Evolutionary conservation across 2,797 vertebrate genomes (phyloP).

Genomic region (Potorous gilbertii): DNA sequence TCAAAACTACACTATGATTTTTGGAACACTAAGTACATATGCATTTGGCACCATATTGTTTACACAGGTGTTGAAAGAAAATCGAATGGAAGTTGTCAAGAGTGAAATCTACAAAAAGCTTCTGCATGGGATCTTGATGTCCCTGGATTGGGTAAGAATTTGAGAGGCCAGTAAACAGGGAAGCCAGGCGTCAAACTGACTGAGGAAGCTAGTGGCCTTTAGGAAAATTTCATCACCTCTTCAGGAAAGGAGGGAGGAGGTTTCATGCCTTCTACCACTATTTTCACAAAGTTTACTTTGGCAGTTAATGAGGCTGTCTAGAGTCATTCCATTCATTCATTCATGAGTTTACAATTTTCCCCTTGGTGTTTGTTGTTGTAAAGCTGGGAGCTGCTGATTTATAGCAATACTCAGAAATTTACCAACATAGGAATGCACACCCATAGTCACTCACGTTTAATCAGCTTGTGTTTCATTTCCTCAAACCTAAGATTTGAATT

Average conservation of each 20-base stretch:
- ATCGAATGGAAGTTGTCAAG: neutral
- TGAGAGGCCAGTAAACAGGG: slow-evolving; percentile 16
- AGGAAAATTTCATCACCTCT: neutral
- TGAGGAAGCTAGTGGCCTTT: neutral
- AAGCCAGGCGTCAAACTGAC: neutral
- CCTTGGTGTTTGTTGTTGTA: slow-evolving; percentile 1
- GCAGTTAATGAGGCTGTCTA: neutral
- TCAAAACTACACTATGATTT: neutral
- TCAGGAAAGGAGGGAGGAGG: neutral
- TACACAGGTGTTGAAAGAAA: slow-evolving; percentile 15
- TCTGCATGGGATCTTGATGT: neutral
- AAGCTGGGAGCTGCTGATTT: slow-evolving; percentile 31
- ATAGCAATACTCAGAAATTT: slow-evolving; percentile 11
- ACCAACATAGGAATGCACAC: neutral
- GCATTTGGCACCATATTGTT: neutral
- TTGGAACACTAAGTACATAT: neutral
- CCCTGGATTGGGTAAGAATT: neutral
- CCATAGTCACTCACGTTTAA: slow-evolving; percentile 6
- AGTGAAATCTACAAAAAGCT: neutral
- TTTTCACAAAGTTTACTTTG: neutral
- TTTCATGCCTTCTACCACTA: slow-evolving; percentile 13
- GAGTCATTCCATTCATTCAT: neutral
- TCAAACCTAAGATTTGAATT: slow-evolving; percentile 3
- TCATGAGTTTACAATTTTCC: neutral
- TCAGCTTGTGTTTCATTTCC: slow-evolving; percentile 22